Base-by-base conservation (phyloP, 2,797 vertebrate genomes). In the Adelosebastes latens region DNA sequence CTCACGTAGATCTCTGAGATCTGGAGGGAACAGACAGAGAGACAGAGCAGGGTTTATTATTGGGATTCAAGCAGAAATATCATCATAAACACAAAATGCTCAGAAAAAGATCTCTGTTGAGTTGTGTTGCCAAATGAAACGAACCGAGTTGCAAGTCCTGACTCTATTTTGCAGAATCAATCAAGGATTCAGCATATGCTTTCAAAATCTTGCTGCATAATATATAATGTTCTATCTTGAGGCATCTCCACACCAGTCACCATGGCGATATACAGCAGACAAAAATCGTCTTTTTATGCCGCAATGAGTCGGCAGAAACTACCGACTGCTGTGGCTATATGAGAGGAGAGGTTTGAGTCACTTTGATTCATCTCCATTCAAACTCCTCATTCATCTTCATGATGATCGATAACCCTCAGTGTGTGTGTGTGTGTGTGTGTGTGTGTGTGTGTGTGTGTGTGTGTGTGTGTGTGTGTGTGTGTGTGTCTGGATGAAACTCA, bases 1-100 rank as follows among this genome's bases (percentile, higher is more conserved):
- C 98, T 97, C 94, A 99, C 98, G 81, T 99, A 99, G 92, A 99
- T 99, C 92, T 99, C 99, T 0, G 98, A 99, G 89, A 99, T 99
- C 98, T 99, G 96, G 0, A 91, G 84, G 78, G 63, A 31, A 64
- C 2, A 80, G 31, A 80, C 27, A 53, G 8, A 67, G 32, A 69
- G 20, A 42, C 12, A 52, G 36, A 55, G 13, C 0, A 2, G 2
- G 12, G 11, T 14, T 72, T 52, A 79, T 0, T 24, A 2, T 7
- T 9, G 14, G 16, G 29, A 72, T 36, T 46, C 55, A 67, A 7
- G 49, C 27, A 65, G 20, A 18, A 34, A 65, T 16, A 14, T 5
- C 6, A 49, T n/a, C 16, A 52, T 18, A 67, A 36, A 75, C 10
- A 46, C 10, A 59, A 22, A 65, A 22, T 8, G 2, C 4, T 20